Conservation (phyloP, 2,113 vertebrate species). For the Xerus inauris region DNA sequence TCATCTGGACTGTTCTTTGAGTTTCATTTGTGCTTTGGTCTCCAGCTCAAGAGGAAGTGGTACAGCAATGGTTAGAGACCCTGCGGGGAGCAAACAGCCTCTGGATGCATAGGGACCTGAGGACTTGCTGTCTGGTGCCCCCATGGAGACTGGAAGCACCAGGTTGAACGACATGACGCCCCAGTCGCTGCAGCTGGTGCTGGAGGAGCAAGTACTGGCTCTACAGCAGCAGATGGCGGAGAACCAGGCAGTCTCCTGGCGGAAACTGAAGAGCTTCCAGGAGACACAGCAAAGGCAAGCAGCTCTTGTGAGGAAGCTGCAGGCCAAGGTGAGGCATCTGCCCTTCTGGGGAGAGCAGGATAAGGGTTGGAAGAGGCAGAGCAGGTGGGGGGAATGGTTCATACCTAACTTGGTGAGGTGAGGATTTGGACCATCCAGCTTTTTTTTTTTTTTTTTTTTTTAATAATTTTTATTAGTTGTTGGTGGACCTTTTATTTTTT, state of each 20-base stretch:
- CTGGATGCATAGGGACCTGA: not conserved
- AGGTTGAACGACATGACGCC: constrained; percentile 70
- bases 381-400: not conserved
- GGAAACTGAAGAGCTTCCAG: constrained; percentile 86
- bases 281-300: constrained; percentile 92
- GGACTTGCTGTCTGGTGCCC: not conserved
- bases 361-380: not conserved
- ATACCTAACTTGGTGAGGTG: not conserved
- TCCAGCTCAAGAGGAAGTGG: constrained; percentile 63
- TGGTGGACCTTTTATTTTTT: too few relatives aligned
- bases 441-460: not conserved
- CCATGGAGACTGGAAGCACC: constrained; percentile 76
- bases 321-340: constrained; percentile 89
- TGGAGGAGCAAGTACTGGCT: constrained; percentile 79
- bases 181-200: constrained; percentile 67
- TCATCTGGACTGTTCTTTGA: not conserved
- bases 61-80: constrained; percentile 23
- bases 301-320: constrained; percentile 90
- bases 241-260: constrained; percentile 86
- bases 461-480: too few relatives aligned
- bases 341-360: not conserved
- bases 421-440: not conserved
- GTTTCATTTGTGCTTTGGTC: constrained; percentile 51
- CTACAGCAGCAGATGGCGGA: constrained; percentile 82
- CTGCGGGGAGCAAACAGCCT: not conserved